phyloP scores from a whole-genome alignment of 2,113 vertebrate genomes.

The Alectura lathami region DNA sequence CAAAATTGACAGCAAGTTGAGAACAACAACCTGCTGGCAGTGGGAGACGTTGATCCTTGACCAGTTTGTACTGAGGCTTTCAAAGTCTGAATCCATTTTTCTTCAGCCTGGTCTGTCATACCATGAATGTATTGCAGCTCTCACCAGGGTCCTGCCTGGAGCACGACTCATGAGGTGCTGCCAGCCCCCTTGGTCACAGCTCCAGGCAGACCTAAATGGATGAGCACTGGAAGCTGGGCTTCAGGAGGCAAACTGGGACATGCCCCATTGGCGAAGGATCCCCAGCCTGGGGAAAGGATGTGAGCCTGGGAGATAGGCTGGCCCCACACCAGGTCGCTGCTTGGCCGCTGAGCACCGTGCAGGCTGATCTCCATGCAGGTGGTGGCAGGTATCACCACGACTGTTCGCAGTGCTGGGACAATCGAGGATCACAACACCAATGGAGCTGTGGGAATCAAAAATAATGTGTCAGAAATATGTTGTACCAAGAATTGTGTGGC shows the following conservation, averaged over 20 bases:
- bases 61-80: not conserved
- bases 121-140: not conserved
- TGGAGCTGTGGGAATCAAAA: not conserved
- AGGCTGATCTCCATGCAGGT: not conserved
- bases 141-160: not conserved
- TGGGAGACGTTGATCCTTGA: not conserved
- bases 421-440: not conserved
- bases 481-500: not conserved
- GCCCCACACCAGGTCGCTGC: not conserved
- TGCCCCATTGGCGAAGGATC: not conserved
- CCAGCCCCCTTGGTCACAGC: not conserved
- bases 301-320: not conserved
- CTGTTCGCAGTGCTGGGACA: not conserved
- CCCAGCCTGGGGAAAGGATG: too few relatives aligned
- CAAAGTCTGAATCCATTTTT: not conserved
- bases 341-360: not conserved
- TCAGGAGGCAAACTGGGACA: not conserved
- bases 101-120: not conserved
- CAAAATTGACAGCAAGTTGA: not conserved
- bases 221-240: not conserved
- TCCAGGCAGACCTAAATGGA: not conserved
- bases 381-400: not conserved
- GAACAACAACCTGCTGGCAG: not conserved
- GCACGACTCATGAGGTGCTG: accelerated
- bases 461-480: not conserved